Conservation (phyloP, 2,888 invertebrate species). For the Rosalia funebris region DNA sequence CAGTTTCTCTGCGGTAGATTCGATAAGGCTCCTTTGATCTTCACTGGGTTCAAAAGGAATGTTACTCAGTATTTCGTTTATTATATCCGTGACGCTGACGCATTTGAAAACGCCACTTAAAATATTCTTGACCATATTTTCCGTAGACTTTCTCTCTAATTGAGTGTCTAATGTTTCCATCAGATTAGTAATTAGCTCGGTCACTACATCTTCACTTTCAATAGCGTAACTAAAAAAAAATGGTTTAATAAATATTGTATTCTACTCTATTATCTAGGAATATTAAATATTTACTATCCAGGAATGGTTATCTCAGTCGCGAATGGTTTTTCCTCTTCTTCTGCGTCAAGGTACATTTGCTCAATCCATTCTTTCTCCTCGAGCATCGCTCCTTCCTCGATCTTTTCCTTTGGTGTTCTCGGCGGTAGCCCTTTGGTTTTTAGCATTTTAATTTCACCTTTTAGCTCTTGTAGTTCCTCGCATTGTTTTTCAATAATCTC, state of each 20-base stretch:
- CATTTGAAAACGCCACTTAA: constrained; percentile 48
- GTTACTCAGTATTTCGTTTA: constrained; percentile 51
- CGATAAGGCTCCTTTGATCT: constrained; percentile 51
- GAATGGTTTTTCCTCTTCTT: constrained; percentile 39
- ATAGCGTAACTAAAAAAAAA: constrained; percentile 42
- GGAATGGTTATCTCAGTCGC: constrained; percentile 26
- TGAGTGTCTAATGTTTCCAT: constrained; percentile 46
- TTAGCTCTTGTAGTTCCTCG: constrained; percentile 56
- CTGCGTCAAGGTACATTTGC: constrained; percentile 27
- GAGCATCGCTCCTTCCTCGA: constrained; percentile 26
- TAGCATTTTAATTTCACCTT: constrained; percentile 55
- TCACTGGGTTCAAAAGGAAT: constrained; percentile 51
- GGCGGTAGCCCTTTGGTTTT: constrained; percentile 55
- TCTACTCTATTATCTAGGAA: too few species aligned
- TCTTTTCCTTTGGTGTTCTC: constrained; percentile 30
- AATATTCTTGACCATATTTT: constrained; percentile 49
- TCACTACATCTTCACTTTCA: constrained; percentile 50
- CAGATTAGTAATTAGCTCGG: constrained; percentile 50
- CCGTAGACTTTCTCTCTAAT: constrained; percentile 41
- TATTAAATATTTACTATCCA: constrained; percentile 45
- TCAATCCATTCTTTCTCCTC: constrained; percentile 21
- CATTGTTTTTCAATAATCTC: constrained; percentile 60
- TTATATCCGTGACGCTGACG: constrained; percentile 50
- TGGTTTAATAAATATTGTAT: too few species aligned
- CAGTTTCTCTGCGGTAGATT: constrained; percentile 54